These are phyloP conservation scores for Drosophila bipectinata DNA, from an alignment of 1,140 invertebrate genomes.

Conservation along the genomic window DNA sequence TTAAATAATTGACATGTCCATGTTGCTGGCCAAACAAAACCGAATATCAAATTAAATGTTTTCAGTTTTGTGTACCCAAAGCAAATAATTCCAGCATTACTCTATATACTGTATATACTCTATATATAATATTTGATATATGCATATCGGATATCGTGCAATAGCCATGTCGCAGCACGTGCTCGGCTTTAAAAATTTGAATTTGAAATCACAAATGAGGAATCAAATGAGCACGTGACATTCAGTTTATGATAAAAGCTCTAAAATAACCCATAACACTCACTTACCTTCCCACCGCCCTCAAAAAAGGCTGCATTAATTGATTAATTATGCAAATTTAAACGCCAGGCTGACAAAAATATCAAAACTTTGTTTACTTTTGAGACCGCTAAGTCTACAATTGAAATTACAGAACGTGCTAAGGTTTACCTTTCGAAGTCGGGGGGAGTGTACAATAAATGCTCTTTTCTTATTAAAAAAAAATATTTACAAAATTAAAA, in stretches of 20 bases:
- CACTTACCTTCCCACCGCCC: neutral
- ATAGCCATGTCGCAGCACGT: conserved; percentile 65
- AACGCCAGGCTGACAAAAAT: conserved; percentile 51
- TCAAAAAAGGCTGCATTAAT: conserved; percentile 64
- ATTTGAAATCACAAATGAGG: conserved; percentile 50
- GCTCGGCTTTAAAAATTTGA: conserved; percentile 65
- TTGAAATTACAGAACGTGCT: conserved; percentile 18
- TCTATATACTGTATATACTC: neutral
- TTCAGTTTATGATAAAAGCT: neutral
- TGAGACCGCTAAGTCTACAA: neutral
- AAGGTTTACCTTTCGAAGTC: neutral
- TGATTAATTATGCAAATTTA: conserved; percentile 78
- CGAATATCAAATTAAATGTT: conserved; percentile 64
- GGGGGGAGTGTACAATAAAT: too few species aligned
- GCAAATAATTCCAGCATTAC: conserved; percentile 11
- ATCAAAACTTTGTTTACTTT: conserved; percentile 5
- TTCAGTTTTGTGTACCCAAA: neutral
- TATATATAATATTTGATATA: conserved; percentile 9
- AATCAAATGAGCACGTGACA: conserved; percentile 64
- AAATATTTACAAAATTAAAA: neutral
- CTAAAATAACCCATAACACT: neutral
- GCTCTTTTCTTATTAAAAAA: neutral
- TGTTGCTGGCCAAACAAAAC: conserved; percentile 62
- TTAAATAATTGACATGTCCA: conserved; percentile 74
- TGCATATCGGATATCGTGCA: conserved; percentile 39